Percentiles rank a stretch among this genome's conserved stretches.
Conservation (phyloP, 1,140 invertebrate species). For the Tenebrio molitor region DNA sequence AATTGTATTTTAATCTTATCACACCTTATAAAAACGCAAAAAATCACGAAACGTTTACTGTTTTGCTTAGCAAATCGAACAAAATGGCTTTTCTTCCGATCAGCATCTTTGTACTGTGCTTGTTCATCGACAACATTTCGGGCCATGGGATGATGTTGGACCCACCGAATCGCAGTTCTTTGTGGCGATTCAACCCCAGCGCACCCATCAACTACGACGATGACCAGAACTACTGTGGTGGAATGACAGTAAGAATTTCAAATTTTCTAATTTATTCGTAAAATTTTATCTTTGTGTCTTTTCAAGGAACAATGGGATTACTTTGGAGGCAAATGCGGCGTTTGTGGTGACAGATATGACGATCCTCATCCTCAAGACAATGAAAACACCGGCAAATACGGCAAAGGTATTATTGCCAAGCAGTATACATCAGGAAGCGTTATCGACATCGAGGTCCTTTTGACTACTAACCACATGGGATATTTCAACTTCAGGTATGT, state of each 20-base stretch:
- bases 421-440: conserved; percentile 63
- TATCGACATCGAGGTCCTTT: conserved; percentile 65
- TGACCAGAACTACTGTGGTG: conserved; percentile 77
- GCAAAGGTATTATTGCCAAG: conserved; percentile 70
- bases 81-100: neutral
- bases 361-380: conserved; percentile 70
- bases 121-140: conserved; percentile 4
- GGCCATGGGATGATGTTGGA: conserved; percentile 79
- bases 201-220: conserved; percentile 75
- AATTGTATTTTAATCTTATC: neutral
- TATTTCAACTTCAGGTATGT: conserved; percentile 69
- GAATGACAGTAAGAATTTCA: conserved; percentile 68
- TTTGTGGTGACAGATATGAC: conserved; percentile 72
- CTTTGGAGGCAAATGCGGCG: conserved; percentile 70
- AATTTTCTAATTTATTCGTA: neutral
- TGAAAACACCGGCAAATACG: conserved; percentile 75
- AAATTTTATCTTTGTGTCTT: neutral
- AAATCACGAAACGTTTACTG: neutral
- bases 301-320: conserved; percentile 48
- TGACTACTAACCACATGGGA: conserved; percentile 73
- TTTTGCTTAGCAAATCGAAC: neutral
- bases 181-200: conserved; percentile 73
- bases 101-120: conserved; percentile 8
- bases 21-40: neutral
- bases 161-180: conserved; percentile 75